Conservation (phyloP, 2,113 vertebrate genomes). For the Chrysemys picta region DNA sequence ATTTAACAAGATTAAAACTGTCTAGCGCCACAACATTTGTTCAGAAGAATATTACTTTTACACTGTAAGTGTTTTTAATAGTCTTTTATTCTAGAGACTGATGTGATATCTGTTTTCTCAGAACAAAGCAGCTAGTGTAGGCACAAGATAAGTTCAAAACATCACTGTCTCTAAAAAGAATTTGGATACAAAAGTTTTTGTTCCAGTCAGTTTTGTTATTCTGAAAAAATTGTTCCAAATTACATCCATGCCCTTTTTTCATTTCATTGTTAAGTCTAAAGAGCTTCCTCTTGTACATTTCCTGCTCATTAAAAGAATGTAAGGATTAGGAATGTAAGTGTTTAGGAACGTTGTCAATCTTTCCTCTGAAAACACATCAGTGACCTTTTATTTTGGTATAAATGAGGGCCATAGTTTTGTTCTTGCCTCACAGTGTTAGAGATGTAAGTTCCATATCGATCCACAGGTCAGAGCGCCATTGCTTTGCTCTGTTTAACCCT, state of each 20-base stretch:
- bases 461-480: slow-evolving; percentile 57
- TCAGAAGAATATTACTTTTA: neutral
- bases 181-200: slow-evolving; percentile 25
- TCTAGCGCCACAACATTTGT: neutral
- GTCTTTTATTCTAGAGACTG: neutral
- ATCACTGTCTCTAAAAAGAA: neutral
- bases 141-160: neutral
- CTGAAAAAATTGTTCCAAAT: slow-evolving; percentile 39
- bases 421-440: slow-evolving; percentile 21
- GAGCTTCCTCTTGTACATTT: slow-evolving; percentile 53
- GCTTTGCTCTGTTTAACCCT: slow-evolving; percentile 65
- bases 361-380: slow-evolving; percentile 49
- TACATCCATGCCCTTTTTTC: slow-evolving; percentile 5
- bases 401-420: slow-evolving; percentile 69
- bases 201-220: neutral
- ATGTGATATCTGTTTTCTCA: neutral
- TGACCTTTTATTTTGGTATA: slow-evolving; percentile 75
- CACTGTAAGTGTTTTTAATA: rapidly evolving
- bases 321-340: slow-evolving; percentile 51
- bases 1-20: neutral
- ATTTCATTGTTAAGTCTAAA: slow-evolving; percentile 29
- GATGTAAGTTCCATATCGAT: slow-evolving; percentile 65
- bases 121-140: neutral
- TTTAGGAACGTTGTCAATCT: slow-evolving; percentile 65
- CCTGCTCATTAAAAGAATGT: slow-evolving; percentile 60